phyloP scores from a whole-genome alignment of 2,797 vertebrate species.

The Luscinia megarhynchos region DNA sequence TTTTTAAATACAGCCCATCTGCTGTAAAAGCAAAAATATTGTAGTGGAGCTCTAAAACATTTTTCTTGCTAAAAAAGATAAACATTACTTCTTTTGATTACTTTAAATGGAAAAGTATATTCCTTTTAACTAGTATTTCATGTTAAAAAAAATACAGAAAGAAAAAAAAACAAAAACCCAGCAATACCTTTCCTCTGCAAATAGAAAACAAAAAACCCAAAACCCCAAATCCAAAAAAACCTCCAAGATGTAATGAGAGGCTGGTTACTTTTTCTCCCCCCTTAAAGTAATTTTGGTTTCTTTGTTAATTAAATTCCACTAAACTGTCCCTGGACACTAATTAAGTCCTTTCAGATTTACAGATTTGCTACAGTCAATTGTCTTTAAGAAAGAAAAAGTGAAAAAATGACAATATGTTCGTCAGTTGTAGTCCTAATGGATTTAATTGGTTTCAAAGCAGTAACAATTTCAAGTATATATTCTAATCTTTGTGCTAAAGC shows the following conservation, averaged over 20 bases:
- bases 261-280: background rate
- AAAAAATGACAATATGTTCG: background rate
- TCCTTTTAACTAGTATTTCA: background rate
- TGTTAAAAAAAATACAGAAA: background rate
- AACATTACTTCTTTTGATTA: background rate
- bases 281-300: background rate
- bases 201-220: accelerated
- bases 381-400: background rate
- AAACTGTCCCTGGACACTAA: slow-evolving; percentile 40
- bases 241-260: background rate
- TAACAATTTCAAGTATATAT: background rate
- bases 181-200: accelerated
- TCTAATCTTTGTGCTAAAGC: background rate
- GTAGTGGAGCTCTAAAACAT: background rate
- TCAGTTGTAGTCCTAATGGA: background rate
- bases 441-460: slow-evolving; percentile 26
- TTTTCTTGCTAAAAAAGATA: background rate
- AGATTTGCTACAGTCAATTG: slow-evolving; percentile 34
- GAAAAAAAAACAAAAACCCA: background rate
- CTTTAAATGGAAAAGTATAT: background rate
- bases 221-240: background rate
- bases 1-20: background rate
- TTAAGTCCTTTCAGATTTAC: slow-evolving; percentile 34
- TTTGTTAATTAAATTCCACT: slow-evolving; percentile 21
- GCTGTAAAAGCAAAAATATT: background rate